Conservation (phyloP, 2,113 vertebrate genomes). For the Mormoops blainvillei region DNA sequence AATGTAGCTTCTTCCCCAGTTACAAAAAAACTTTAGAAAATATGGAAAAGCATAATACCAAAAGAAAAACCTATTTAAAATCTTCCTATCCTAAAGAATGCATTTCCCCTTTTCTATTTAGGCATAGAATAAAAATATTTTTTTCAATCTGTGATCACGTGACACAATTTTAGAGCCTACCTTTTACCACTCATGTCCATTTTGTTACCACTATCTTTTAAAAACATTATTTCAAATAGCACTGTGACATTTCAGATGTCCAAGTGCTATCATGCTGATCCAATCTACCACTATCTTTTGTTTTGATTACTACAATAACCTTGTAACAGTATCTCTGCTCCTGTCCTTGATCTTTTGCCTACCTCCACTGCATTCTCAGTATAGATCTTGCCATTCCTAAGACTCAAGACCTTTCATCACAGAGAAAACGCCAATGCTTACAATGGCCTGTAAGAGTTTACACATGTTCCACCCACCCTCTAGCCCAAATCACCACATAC, state of each 20-base stretch:
- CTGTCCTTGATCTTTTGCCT: neutral
- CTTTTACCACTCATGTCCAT: neutral
- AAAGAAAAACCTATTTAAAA: constrained; percentile 4
- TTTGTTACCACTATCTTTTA: constrained; percentile 5
- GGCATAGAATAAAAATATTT: neutral
- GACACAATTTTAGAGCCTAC: neutral
- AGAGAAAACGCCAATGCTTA: neutral
- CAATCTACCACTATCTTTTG: neutral
- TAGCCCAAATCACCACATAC: neutral
- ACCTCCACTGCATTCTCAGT: neutral
- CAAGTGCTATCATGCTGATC: neutral
- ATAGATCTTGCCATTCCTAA: neutral
- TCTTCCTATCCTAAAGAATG: neutral
- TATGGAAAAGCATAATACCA: neutral
- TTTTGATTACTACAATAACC: neutral
- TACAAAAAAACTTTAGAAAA: constrained; percentile 30
- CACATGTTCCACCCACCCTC: neutral
- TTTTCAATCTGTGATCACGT: neutral
- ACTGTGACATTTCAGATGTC: neutral
- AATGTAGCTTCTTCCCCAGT: neutral
- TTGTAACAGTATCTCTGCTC: neutral
- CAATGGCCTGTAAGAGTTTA: neutral
- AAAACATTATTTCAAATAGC: neutral
- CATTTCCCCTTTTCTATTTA: neutral
- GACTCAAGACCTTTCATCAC: neutral